phyloP scores from a whole-genome alignment of 2,888 invertebrate species.

The Bursaphelenchus okinawaensis region DNA sequence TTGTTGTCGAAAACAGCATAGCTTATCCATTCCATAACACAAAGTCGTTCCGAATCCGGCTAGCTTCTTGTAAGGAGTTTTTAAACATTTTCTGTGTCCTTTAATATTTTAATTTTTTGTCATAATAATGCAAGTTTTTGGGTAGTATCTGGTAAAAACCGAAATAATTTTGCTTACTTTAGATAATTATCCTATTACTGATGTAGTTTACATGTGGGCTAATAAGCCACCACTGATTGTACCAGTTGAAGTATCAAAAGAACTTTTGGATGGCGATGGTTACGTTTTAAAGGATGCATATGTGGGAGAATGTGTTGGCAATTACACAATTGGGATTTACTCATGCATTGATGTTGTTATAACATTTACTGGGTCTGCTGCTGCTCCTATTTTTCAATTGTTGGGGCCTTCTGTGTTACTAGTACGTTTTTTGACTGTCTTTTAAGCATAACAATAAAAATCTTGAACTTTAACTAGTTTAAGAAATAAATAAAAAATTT shows the following conservation, averaged over 20 bases:
- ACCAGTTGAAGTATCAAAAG: conserved; percentile 49
- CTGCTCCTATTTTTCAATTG: conserved; percentile 33
- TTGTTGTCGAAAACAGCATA: conserved; percentile 18
- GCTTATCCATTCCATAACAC: conserved; percentile 37
- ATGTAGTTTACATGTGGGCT: conserved; percentile 55
- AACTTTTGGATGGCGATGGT: conserved; percentile 36
- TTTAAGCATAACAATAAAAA: too few species aligned
- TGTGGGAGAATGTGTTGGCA: conserved; percentile 53
- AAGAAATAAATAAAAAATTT: too few species aligned
- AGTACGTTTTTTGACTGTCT: too few species aligned
- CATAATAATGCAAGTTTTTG: too few species aligned
- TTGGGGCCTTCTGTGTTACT: conserved; percentile 44
- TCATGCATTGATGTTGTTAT: conserved; percentile 51
- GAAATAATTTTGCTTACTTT: too few species aligned
- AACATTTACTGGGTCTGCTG: conserved; percentile 36
- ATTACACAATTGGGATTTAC: conserved; percentile 49
- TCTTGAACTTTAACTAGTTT: too few species aligned
- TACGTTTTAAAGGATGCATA: conserved; percentile 27
- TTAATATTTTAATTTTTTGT: too few species aligned
- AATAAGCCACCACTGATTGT: conserved; percentile 52
- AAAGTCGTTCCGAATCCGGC: conserved; percentile 27
- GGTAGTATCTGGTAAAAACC: too few species aligned
- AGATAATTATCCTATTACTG: conserved; percentile 44
- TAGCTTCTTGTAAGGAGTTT: conserved; percentile 40
- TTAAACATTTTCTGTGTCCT: too few species aligned